These are phyloP conservation scores for Drosophila vallismaia DNA, from an alignment of 2,888 invertebrate genomes.

Conservation along the genomic window DNA sequence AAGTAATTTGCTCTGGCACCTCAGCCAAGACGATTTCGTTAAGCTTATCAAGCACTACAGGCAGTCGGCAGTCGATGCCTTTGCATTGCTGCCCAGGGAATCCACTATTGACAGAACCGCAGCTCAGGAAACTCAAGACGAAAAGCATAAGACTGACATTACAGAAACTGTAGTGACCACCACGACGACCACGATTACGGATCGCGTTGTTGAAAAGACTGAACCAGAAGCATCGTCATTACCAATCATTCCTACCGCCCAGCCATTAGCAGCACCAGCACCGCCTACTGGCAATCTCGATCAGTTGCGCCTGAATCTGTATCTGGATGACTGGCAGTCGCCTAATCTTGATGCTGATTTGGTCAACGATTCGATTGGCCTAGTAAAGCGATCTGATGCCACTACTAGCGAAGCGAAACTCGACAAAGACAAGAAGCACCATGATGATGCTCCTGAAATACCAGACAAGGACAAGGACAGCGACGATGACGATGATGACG, in stretches of 20 bases:
- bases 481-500: slow-evolving; percentile 86
- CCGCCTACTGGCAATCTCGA: slow-evolving; percentile 50
- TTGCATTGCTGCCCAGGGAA: slow-evolving; percentile 28
- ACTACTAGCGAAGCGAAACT: slow-evolving; percentile 46
- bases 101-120: slow-evolving; percentile 41
- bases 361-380: slow-evolving; percentile 46
- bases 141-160: slow-evolving; percentile 77
- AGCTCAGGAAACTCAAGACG: slow-evolving; percentile 72
- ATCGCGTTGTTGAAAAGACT: slow-evolving; percentile 73
- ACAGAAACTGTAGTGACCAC: slow-evolving; percentile 68
- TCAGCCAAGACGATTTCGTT: slow-evolving; percentile 66
- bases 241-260: slow-evolving; percentile 55
- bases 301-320: slow-evolving; percentile 63
- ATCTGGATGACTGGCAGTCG: slow-evolving; percentile 73
- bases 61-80: slow-evolving; percentile 47
- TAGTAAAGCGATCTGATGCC: slow-evolving; percentile 51
- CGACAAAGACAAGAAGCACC: slow-evolving; percentile 66
- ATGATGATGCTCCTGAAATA: slow-evolving; percentile 53
- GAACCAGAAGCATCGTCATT: slow-evolving; percentile 69
- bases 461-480: slow-evolving; percentile 83
- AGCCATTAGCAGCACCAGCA: slow-evolving; percentile 31
- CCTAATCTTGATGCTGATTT: slow-evolving; percentile 51
- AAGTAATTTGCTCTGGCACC: slow-evolving; percentile 59
- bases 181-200: slow-evolving; percentile 55
- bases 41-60: slow-evolving; percentile 52